phyloP scores from a whole-genome alignment of 2,113 vertebrate genomes.

The Amblyornis subalaris region DNA sequence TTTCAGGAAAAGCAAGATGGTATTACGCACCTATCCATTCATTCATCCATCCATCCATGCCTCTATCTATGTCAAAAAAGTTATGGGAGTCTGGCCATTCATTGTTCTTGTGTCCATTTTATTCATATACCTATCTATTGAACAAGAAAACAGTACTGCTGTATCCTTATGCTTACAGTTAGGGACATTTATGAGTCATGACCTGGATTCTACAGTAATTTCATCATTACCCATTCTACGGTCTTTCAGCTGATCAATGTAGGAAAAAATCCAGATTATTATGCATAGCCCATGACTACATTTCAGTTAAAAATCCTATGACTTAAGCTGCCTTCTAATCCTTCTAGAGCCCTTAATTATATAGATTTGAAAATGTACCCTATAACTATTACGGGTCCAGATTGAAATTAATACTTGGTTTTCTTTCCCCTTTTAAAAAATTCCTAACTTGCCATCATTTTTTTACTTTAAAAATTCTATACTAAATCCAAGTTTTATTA shows the following conservation, averaged over 20 bases:
- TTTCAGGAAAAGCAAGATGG: background rate
- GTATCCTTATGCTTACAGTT: background rate
- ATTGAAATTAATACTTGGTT: conserved; percentile 43
- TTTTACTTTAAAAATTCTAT: background rate
- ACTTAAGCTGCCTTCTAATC: conserved; percentile 44
- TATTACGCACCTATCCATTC: background rate
- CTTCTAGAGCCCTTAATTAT: conserved; percentile 59
- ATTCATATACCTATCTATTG: background rate
- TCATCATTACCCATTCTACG: background rate
- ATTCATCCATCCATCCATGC: background rate
- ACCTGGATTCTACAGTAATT: background rate
- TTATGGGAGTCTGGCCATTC: background rate
- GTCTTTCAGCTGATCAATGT: background rate
- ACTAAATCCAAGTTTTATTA: background rate
- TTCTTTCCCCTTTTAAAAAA: background rate
- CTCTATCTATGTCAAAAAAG: background rate
- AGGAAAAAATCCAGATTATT: conserved; percentile 51
- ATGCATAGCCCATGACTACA: conserved; percentile 11
- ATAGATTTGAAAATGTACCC: conserved; percentile 45
- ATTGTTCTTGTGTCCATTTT: background rate
- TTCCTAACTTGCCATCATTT: background rate
- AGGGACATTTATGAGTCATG: conserved; percentile 21
- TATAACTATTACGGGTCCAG: conserved; percentile 31
- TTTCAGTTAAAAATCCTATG: conserved; percentile 36
- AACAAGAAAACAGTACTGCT: background rate